phyloP scores from a whole-genome alignment of 2,797 vertebrate species.

The Mormyrops boulengeri region DNA sequence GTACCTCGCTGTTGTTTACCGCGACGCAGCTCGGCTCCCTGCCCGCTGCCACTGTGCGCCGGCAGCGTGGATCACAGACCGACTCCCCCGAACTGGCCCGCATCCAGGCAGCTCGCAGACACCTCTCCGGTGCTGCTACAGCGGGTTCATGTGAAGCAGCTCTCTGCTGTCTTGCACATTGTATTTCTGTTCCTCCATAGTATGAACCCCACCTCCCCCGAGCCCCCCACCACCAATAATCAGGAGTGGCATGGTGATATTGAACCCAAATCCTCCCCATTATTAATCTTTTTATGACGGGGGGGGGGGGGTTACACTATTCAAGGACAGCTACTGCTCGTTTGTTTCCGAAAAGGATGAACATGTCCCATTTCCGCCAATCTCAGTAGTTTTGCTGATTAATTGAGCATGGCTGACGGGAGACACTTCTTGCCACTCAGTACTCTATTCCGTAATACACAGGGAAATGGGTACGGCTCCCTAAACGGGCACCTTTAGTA shows the following conservation, averaged over 20 bases:
- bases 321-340: background rate
- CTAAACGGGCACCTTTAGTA: background rate
- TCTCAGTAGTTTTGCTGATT: background rate
- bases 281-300: background rate
- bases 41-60: conserved; percentile 30
- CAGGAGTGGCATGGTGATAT: conserved; percentile 25
- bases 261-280: background rate
- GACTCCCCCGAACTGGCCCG: conserved; percentile 32
- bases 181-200: background rate
- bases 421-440: background rate
- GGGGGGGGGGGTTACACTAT: background rate
- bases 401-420: background rate
- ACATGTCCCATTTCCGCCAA: background rate
- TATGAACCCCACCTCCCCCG: background rate
- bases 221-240: conserved; percentile 23
- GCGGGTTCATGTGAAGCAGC: background rate
- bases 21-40: conserved; percentile 32
- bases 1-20: conserved; percentile 45
- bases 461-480: background rate
- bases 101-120: conserved; percentile 33
- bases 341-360: background rate
- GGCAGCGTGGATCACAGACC: conserved; percentile 20
- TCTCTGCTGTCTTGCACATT: background rate
- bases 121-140: background rate
- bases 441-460: background rate